Conservation (phyloP, 2,113 vertebrate species). For the Cyphomyrus discorhynchus region DNA sequence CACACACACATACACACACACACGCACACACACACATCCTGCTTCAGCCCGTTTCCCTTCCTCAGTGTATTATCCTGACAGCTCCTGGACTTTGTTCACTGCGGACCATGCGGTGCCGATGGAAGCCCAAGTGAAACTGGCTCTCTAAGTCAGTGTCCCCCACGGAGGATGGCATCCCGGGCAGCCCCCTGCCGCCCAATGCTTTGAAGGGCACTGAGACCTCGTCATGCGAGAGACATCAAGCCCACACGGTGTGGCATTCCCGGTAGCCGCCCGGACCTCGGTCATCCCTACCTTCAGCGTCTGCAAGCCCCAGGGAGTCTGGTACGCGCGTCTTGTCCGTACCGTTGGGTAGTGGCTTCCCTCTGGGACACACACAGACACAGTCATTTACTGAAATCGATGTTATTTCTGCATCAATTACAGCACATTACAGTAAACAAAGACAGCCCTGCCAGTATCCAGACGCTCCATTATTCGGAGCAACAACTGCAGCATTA, state of each 20-base stretch:
- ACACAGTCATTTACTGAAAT: background rate
- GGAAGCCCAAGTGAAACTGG: background rate
- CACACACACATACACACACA: no score
- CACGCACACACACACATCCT: background rate
- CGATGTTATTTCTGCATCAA: background rate
- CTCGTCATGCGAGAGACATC: background rate
- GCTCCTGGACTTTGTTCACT: background rate
- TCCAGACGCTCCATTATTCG: background rate
- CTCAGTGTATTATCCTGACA: background rate
- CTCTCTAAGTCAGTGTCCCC: background rate
- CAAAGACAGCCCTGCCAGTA: background rate
- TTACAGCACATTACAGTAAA: background rate
- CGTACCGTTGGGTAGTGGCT: conserved; percentile 76
- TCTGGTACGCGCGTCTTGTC: conserved; percentile 65
- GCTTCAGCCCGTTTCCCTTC: background rate
- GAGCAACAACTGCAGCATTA: background rate
- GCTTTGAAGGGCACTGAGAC: background rate
- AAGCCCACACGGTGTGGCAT: background rate
- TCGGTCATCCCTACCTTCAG: conserved; percentile 71
- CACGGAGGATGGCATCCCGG: background rate
- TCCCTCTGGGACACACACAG: conserved; percentile 62
- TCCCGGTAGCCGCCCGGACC: background rate
- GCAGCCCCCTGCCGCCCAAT: background rate
- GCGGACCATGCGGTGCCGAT: background rate
- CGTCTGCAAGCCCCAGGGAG: conserved; percentile 64